These are phyloP conservation scores for Tapera naevia DNA, from an alignment of 2,797 vertebrate species.

Conservation along the genomic window DNA sequence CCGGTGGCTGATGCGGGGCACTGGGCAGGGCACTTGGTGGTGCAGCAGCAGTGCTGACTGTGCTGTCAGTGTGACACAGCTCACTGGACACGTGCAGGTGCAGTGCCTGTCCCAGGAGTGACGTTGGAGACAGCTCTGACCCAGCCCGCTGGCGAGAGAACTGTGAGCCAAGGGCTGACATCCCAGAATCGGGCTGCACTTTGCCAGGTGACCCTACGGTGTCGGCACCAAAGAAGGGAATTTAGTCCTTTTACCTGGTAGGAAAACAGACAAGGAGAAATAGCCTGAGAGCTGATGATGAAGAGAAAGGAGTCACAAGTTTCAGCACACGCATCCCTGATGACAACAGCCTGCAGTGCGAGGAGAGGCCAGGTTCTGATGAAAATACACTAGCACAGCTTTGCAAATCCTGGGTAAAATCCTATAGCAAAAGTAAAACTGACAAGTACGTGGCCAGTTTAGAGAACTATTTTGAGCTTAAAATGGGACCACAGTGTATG, in stretches of 20 bases:
- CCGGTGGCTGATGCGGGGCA: background rate
- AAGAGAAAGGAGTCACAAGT: background rate
- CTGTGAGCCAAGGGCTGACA: background rate
- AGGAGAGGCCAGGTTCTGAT: background rate
- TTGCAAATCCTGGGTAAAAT: background rate
- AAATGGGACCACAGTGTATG: background rate
- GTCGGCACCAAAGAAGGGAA: accelerated
- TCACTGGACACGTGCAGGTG: accelerated
- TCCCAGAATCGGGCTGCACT: background rate
- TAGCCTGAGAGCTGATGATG: background rate
- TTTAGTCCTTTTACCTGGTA: background rate
- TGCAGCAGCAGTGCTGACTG: background rate
- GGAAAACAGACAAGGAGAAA: background rate
- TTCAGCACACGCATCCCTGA: background rate
- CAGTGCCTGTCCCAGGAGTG: background rate
- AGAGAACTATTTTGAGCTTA: background rate
- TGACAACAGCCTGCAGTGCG: background rate
- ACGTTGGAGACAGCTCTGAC: background rate
- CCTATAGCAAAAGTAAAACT: background rate
- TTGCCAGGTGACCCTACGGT: background rate
- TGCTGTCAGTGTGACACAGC: background rate
- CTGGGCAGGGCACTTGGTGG: no score
- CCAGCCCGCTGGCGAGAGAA: background rate
- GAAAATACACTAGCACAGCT: background rate
- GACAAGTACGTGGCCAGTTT: background rate